These are phyloP conservation scores for Chelon auratus DNA, from an alignment of 2,797 vertebrate species.

Conservation along the genomic window DNA sequence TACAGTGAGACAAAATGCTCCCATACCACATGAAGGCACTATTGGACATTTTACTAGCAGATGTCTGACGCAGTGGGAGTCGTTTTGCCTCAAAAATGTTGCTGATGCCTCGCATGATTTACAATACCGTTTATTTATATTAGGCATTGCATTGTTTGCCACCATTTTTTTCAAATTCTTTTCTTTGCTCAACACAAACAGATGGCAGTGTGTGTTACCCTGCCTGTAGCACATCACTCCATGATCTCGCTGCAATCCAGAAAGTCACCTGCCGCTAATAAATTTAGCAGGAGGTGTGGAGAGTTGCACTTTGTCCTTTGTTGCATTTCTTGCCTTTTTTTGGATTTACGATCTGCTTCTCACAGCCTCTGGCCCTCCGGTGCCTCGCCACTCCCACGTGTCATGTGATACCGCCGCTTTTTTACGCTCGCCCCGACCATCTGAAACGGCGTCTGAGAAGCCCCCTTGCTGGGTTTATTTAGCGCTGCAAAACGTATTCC, in stretches of 20 bases:
- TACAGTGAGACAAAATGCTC: slow-evolving; percentile 34
- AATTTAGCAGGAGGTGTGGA: slow-evolving; percentile 70
- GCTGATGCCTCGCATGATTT: slow-evolving; percentile 59
- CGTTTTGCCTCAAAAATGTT: slow-evolving; percentile 58
- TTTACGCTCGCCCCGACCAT: slow-evolving; percentile 16
- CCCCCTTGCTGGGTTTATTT: slow-evolving; percentile 8
- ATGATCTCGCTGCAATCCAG: slow-evolving; percentile 45
- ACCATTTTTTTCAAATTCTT: slow-evolving; percentile 40
- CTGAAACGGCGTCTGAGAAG: slow-evolving; percentile 22
- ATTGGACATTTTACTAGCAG: slow-evolving; percentile 72
- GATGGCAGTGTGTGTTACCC: slow-evolving; percentile 71
- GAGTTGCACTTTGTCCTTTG: slow-evolving; percentile 72
- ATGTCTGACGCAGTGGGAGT: slow-evolving; percentile 70
- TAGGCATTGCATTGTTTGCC: slow-evolving; percentile 27
- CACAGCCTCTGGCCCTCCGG: slow-evolving; percentile 58
- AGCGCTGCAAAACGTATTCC: not conserved
- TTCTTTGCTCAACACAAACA: slow-evolving; percentile 55
- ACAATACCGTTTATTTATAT: slow-evolving; percentile 50
- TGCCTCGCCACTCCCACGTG: slow-evolving; percentile 56
- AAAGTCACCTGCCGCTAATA: slow-evolving; percentile 77
- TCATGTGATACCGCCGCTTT: slow-evolving; percentile 69
- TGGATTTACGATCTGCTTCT: slow-evolving; percentile 74
- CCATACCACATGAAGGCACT: slow-evolving; percentile 71
- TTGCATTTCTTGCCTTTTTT: slow-evolving; percentile 67
- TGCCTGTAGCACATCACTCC: slow-evolving; percentile 49